Evolutionary conservation across 1,140 invertebrate species (phyloP), one percentile per base, ranked within the genome.

Genomic region (Drosophila setifemur): DNA sequence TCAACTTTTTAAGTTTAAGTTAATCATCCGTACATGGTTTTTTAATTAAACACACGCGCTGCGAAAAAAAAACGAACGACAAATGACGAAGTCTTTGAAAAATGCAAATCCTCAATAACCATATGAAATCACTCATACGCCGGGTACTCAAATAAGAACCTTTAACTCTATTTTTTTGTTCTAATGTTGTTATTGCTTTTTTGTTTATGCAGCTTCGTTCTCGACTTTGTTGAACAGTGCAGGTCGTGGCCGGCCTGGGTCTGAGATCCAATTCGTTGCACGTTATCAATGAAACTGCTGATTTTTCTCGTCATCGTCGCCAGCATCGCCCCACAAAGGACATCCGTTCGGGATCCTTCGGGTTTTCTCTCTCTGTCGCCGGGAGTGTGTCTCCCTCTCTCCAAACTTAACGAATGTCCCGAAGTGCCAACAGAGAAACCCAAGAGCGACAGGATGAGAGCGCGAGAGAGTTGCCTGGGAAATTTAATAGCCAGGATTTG

Each of bases 241-340:
- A 35, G 52, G 31, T 45, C 61, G 52, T 72, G 60, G 29, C 48
- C 61, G 35, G 12, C 18, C 31, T 63, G 25, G 73, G 63, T 33
- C 55, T 71, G 77, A 77, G 78, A 78, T 69, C 78, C 78, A 83
- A 63, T 83, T 85, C 79, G 78, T 60, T 85, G 69, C 78, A 58
- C 78, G 78, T 83, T 83, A 83, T 83, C 79, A 83, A 83, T 83
- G 78, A 69, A 83, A 82, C 78, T 82, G 77, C 77, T 81, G 68
- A 82, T 83, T 83, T 83, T 83, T 83, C 78, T 83, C 78, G 79
- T 70, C 79, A 70, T 83, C 79, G 64, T 85, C 49, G 70, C 79
- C 68, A 83, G 78, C 78, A 83, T 83, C 78, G 79, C 63, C 70
- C 64, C 58, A 83, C 29, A 78, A 83, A 71, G 63, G 37, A 52